Conservation (phyloP, 2,113 vertebrate species). For the Etheostoma cragini region DNA sequence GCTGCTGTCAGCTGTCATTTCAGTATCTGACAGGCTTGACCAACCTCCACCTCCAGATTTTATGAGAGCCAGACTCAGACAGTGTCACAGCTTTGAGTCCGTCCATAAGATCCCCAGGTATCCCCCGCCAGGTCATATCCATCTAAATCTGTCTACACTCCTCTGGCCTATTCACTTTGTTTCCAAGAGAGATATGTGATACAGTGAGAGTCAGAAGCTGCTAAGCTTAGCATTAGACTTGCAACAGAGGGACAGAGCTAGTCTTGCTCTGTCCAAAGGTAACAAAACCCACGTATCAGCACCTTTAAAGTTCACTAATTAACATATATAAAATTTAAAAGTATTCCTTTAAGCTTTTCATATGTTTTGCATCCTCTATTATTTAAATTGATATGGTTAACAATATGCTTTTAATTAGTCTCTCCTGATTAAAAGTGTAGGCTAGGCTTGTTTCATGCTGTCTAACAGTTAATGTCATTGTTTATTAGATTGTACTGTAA, state of each 20-base stretch:
- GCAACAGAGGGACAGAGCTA: neutral
- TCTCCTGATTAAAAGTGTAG: constrained; percentile 19
- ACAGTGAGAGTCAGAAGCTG: neutral
- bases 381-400: constrained; percentile 9
- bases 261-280: neutral
- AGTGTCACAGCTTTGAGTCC: neutral
- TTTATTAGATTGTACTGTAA: neutral
- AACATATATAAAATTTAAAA: neutral
- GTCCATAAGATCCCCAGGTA: neutral
- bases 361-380: neutral
- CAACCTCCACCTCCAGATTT: neutral
- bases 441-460: neutral
- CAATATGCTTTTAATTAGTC: constrained; percentile 33
- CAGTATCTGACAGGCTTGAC: neutral
- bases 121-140: neutral
- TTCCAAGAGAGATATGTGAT: neutral
- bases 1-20: constrained; percentile 12
- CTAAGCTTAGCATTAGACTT: neutral
- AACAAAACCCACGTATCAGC: neutral
- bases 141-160: neutral
- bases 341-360: neutral
- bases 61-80: neutral
- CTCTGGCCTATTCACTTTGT: neutral
- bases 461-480: constrained; percentile 6
- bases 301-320: neutral